phyloP scores from a whole-genome alignment of 1,140 invertebrate genomes.

The Ruditapes philippinarum region DNA sequence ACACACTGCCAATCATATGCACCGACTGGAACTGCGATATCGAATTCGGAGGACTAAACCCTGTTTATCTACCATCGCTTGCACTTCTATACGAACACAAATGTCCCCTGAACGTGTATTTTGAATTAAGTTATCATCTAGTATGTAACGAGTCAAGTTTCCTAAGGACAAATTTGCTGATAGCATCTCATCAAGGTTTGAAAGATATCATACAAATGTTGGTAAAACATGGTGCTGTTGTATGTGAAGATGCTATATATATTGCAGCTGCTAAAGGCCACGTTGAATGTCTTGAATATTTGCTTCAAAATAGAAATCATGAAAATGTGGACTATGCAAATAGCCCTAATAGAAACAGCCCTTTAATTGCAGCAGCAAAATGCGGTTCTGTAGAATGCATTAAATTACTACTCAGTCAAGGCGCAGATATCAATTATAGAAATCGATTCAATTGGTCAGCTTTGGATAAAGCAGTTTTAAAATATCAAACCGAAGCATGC shows the following conservation, averaged over 20 bases:
- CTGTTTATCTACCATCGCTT: neutral
- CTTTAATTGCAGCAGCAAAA: constrained; percentile 13
- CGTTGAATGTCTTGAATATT: neutral
- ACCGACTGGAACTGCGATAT: neutral
- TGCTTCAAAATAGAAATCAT: neutral
- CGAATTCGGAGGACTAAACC: neutral
- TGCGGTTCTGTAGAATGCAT: constrained; percentile 2
- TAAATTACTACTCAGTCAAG: neutral
- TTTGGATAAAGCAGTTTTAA: constrained; percentile 30
- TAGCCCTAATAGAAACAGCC: neutral
- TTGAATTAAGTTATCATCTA: neutral
- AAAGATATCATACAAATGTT: neutral
- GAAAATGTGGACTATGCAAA: neutral
- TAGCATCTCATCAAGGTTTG: neutral
- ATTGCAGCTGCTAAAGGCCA: neutral
- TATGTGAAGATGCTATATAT: neutral
- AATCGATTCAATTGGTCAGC: constrained; percentile 1
- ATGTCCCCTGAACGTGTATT: neutral
- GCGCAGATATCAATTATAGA: constrained; percentile 1
- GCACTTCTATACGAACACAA: neutral
- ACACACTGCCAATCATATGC: neutral
- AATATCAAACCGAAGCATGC: neutral
- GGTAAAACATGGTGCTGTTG: neutral
- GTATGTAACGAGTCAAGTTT: neutral
- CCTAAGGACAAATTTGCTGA: neutral